Base-by-base conservation (phyloP, 92 coral and sea anemone species). In the Parazoanthus darwini region DNA sequence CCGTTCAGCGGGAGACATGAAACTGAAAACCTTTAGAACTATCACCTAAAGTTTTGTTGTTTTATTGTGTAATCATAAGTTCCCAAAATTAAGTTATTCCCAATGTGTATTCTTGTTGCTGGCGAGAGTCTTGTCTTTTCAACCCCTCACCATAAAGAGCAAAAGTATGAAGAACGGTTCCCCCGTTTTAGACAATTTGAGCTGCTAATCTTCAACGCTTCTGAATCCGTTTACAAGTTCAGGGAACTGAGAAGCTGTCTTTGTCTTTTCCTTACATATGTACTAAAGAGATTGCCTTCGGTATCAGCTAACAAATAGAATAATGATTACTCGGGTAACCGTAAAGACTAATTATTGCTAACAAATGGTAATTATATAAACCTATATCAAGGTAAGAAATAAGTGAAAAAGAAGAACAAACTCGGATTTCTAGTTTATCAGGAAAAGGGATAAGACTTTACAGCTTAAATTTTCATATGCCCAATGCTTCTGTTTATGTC, bases 1-100 rank as follows among this genome's bases (percentile, higher is more conserved):
- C 77, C 42, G 16, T 73, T 39, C 77, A 73, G 77, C 77, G 77
- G 77, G 77, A 73, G 77, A 73, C 11, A 14, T 33, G 25, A 9
- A 33, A 63, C 8, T 20, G 15, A 63, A 54, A 54, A 54, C n/a
- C 70, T 22, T 63, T 63, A 63, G 2, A 8, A 63, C 70, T 63
- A 63, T 63, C 70, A 63, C 2, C 22, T 63, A 20, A 63, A 63
- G 70, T 23, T 63, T 6, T 20, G 70, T 63, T 63, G 25, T 63
- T 63, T 63, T 63, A 18, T 63, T 63, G 70, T 63, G 70, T 23
- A 63, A 23, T 22, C 26, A 20, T 23, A 63, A 63, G 26, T 18
- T 63, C 1, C 26, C 70, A 8, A 22, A 63, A 63, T 63, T 63
- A 63, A 63, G 70, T 23, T 20, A 63, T 58, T 11, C 18, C 59